Percentiles rank a stretch among this genome's conserved stretches.
These are phyloP conservation scores for Cryptoprocta ferox DNA, from an alignment of 2,797 vertebrate genomes.

Conservation along the genomic window DNA sequence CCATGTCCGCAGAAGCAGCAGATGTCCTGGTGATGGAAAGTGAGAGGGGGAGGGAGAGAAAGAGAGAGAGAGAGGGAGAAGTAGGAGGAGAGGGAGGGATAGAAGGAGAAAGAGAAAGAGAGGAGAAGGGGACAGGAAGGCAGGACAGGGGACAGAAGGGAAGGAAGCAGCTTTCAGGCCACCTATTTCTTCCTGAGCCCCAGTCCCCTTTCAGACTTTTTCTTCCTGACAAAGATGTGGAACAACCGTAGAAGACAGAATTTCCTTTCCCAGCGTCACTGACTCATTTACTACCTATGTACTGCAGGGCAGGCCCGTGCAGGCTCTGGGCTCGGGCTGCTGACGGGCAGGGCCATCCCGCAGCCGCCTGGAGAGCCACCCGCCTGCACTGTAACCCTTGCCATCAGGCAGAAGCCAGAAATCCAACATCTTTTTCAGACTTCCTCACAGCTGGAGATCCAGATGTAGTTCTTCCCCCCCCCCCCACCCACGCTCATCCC, in stretches of 20 bases:
- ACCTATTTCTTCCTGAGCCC: not conserved
- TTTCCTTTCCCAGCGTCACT: not conserved
- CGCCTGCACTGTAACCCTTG: not conserved
- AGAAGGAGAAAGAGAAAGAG: too few relatives aligned
- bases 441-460: not conserved
- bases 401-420: not conserved
- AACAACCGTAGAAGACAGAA: not conserved
- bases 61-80: too few relatives aligned
- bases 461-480: not conserved
- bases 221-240: not conserved
- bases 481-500: too few relatives aligned
- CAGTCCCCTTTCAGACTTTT: not conserved
- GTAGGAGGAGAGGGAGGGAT: too few relatives aligned
- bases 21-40: not conserved
- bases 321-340: not conserved
- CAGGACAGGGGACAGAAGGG: fast-evolving
- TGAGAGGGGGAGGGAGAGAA: not conserved
- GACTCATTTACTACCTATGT: not conserved
- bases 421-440: not conserved
- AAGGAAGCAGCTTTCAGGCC: not conserved
- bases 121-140: not conserved
- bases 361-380: not conserved
- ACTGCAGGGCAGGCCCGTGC: not conserved
- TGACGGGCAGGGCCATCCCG: not conserved
- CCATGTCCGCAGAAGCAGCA: not conserved